Evolutionary conservation across 2,113 vertebrate genomes (phyloP), one percentile per base, ranked within the genome.

Genomic region (Chaetura pelagica): DNA sequence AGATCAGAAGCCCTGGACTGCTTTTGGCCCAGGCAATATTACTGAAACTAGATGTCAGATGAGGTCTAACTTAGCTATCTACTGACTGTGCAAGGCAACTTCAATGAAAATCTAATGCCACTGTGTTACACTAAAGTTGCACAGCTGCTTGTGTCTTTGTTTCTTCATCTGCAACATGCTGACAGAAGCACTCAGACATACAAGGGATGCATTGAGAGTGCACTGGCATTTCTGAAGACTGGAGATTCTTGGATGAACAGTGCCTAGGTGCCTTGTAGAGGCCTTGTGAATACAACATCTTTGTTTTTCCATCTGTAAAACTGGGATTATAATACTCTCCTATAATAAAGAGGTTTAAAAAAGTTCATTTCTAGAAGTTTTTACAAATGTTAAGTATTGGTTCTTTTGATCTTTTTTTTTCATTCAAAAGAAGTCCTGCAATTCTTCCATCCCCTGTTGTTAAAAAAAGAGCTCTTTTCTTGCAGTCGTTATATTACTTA

Each of bases 41-140:
- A 78, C 32, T 30, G 61, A 68, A 92, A 75, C 35, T 42, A 78
- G 63, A 51, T 21, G 30, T 69, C 54, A 69, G 52, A 81, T 40
- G 73, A 90, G 15, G 40, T 35, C 67, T 72, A 64, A 94, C 87
- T 85, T 44, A 62, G 49, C 38, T 10, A 34, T 34, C 26, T 78
- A 30, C 58, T 87, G 67, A 54, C 29, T 58, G 19, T 13, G 6
- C 0, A 3, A 48, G n/a, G 15, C 19, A 74, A 55, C 51, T 71
- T 76, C 44, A 87, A 21, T 29, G 64, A 74, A 75, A 84, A 74
- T 30, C 6, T 34, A 49, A 63, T 0, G 4, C 35, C 69, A 57
- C 22, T 9, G 40, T 71, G 42, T 72, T 59, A 63, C 13, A 8
- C 3, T 4, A 22, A 0, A 2, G n/a, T 24, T 2, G 2, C 57